Evolutionary conservation across 2,797 vertebrate species (phyloP), one percentile per base, ranked within the genome.

Genomic region (Tamandua tetradactyla): DNA sequence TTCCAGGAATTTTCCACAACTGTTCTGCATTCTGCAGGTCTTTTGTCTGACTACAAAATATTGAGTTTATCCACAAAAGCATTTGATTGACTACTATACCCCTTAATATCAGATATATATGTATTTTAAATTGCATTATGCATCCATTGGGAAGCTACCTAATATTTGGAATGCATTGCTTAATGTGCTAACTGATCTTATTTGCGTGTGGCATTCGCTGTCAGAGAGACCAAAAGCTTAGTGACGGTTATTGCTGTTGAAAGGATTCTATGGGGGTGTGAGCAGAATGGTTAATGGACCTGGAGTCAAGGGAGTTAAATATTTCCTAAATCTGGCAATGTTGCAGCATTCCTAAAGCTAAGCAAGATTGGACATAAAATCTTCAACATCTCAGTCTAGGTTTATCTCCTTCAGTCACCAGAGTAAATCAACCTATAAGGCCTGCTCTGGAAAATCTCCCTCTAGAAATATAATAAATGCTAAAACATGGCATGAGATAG

Each of bases 161-260:
- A 85, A 92, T 82, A 91, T 89, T 95, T 95, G 78, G 91, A 97
- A 86, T 90, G 37, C 66, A 3, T 55, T 94, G 91, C 88, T 96
- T 95, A 94, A 92, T 30, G n/a, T 89, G 37, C 80, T 96, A 89
- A 94, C 87, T 97, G 90, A 96, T 96, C 47, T 23, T 1, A 35
- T 95, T 94, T 93, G 87, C 47, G 47, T 95, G 68, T 47, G 87
- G 91, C 25, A 25, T 92, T 96, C 85, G 84, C 93, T 88, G 84
- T 94, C 95, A 93, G 13, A 69, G 86, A 97, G 32, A 93, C 96
- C 96, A 95, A 91, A 83, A 94, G 76, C 94, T 76, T 59, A 80
- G 78, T 94, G 94, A 96, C 94, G 97, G 95, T 97, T 97, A 98
- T 97, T 97, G 94, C 80, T 76, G 78, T 95, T 96, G 97, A 97